Evolutionary conservation across 2,797 vertebrate genomes (phyloP), one percentile per base, ranked within the genome.

Genomic region (Pangasius mekongensis): DNA sequence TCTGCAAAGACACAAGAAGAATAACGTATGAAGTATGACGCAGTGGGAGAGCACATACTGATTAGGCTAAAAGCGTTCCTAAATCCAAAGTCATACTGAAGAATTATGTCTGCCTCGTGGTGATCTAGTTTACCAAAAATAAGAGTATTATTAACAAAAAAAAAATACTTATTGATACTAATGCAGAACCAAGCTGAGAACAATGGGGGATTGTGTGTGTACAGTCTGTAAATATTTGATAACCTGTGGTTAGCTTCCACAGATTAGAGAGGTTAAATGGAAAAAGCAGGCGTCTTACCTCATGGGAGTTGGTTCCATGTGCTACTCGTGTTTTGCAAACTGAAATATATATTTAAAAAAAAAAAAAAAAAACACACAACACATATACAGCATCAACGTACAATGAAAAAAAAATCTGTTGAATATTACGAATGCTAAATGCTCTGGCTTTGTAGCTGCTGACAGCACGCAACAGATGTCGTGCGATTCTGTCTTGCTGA

Each of bases 301-400:
- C 97, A 0, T 98, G 97, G 66, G 97, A 98, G 92, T 96, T 97
- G 92, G 97, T 97, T 92, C 97, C 97, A 13, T 97, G 97, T 82
- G 97, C 97, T 92, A 97, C 97, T 93, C 96, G 96, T 84, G 97
- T 97, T 95, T 98, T 98, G 94, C 97, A 98, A 93, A 98, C 97
- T 98, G 88, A 95, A 83, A 39, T 18, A 84, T n/a, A 20, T 60
- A 60, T n/a, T n/a, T n/a, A 87, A 74, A 83, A 84, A 62, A 58
- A 33, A 56, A 43, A 86, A 60, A 62, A 84, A 33, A 71, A 0
- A 76, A 5, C 27, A 47, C 43, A 54, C 83, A 74, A 83, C n/a
- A 80, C 4, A 24, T 18, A 58, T 5, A 73, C 1, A 5, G 71
- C 5, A 62, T 33, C 33, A 78, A 43, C 2, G 24, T 76, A 16